These are phyloP conservation scores for Ganaspis sp. DNA, from an alignment of 1,140 invertebrate species.

Conservation along the genomic window DNA sequence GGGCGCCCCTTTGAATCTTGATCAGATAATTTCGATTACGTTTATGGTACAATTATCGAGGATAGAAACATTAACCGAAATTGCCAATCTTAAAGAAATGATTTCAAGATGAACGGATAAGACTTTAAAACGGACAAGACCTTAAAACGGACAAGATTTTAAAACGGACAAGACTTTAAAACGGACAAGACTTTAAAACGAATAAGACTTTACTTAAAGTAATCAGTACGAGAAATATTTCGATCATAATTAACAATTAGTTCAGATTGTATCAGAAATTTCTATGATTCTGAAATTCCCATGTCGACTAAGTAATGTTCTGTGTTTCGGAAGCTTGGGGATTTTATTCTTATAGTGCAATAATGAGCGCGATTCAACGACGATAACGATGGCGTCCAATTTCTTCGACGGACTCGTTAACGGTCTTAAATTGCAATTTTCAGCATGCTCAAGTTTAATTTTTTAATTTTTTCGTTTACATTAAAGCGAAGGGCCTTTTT, in stretches of 20 bases:
- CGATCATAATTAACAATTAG: not conserved
- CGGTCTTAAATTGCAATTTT: constrained; percentile 13
- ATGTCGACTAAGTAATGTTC: not conserved
- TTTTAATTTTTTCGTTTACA: constrained; percentile 1
- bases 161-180: too few relatives aligned
- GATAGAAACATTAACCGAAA: too few relatives aligned
- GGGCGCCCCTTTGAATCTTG: too few relatives aligned
- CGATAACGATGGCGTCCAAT: constrained; percentile 8
- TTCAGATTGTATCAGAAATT: not conserved
- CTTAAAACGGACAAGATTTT: too few relatives aligned
- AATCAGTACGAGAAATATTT: not conserved
- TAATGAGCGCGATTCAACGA: constrained; percentile 17
- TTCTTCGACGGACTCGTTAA: constrained; percentile 25
- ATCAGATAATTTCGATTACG: not conserved
- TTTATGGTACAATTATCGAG: too few relatives aligned
- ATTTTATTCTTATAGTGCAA: constrained; percentile 27
- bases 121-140: too few relatives aligned
- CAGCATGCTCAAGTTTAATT: constrained; percentile 6
- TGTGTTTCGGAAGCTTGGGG: not conserved
- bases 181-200: too few relatives aligned
- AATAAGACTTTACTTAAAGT: not conserved
- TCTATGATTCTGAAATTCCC: not conserved
- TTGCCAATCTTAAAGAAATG: not conserved
- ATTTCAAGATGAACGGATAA: not conserved
- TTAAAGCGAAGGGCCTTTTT: constrained; percentile 31